Conservation (phyloP, 2,797 vertebrate genomes). For the Cryptoblepharus egeriae region DNA sequence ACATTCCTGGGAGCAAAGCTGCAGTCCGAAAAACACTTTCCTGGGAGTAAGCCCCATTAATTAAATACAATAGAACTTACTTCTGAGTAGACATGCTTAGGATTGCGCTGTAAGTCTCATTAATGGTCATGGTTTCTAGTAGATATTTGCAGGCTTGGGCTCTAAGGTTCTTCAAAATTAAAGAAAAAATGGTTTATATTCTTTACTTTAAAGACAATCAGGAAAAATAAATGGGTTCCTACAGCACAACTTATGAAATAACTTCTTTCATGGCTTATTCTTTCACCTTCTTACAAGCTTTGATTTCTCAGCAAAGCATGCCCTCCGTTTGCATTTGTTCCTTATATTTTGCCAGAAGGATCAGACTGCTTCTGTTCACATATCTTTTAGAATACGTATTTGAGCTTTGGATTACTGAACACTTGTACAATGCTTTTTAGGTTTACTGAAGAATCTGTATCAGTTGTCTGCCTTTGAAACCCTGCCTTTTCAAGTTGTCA, state of each 20-base stretch:
- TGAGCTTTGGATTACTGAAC: slow-evolving; percentile 59
- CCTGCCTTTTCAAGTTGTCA: slow-evolving; percentile 36
- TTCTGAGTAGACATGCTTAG: too few species aligned
- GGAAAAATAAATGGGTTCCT: slow-evolving; percentile 50
- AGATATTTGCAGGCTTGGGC: too few species aligned
- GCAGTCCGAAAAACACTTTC: too few species aligned
- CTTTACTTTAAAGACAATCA: slow-evolving; percentile 1
- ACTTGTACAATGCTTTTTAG: slow-evolving; percentile 36
- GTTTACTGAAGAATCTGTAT: slow-evolving; percentile 49
- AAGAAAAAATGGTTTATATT: slow-evolving; percentile 35
- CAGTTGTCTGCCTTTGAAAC: slow-evolving; percentile 46
- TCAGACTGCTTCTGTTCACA: slow-evolving; percentile 34
- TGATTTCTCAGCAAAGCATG: slow-evolving; percentile 57
- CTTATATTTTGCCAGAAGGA: slow-evolving; percentile 59
- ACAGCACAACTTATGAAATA: slow-evolving; percentile 47
- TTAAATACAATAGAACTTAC: too few species aligned
- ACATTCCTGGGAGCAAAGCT: too few species aligned
- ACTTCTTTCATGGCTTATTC: slow-evolving; percentile 39
- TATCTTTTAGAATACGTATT: slow-evolving; percentile 58
- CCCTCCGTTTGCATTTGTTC: slow-evolving; percentile 65
- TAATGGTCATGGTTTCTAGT: too few species aligned
- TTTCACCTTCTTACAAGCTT: slow-evolving; percentile 53
- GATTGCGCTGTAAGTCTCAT: too few species aligned
- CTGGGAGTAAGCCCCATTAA: too few species aligned
- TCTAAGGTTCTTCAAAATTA: slow-evolving; percentile 21